Percentiles rank a stretch among this genome's conserved stretches.
These are phyloP conservation scores for Pterostichus madidus DNA, from an alignment of 2,888 invertebrate genomes.

Conservation along the genomic window DNA sequence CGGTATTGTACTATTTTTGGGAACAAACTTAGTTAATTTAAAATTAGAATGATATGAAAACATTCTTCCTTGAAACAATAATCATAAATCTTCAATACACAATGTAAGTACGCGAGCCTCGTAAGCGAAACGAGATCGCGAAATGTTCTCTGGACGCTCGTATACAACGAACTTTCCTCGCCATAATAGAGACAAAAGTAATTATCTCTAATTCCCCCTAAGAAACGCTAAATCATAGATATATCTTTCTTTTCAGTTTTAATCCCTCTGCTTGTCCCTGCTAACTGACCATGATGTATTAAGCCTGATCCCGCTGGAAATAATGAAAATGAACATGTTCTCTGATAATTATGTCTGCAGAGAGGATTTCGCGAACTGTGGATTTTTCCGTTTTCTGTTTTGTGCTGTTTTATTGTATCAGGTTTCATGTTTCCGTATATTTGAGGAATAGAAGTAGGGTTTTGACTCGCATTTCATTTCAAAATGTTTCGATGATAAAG, in stretches of 20 bases:
- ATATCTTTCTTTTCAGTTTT: conserved; percentile 45
- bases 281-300: conserved; percentile 49
- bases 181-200: conserved; percentile 35
- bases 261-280: conserved; percentile 17
- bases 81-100: conserved; percentile 23
- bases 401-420: not conserved
- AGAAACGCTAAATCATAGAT: conserved; percentile 48
- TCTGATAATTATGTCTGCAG: conserved; percentile 33
- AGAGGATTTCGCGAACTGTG: not conserved
- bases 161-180: conserved; percentile 14
- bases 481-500: conserved; percentile 7
- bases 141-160: conserved; percentile 4
- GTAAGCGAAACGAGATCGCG: not conserved
- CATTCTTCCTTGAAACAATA: conserved; percentile 49
- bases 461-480: not conserved
- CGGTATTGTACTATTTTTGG: not conserved
- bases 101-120: not conserved
- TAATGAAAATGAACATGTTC: conserved; percentile 45
- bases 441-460: not conserved
- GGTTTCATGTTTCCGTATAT: not conserved
- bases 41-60: conserved; percentile 50
- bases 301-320: conserved; percentile 6
- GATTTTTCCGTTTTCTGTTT: not conserved
- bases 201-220: conserved; percentile 47
- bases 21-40: conserved; percentile 28